Evolutionary conservation across 2,113 vertebrate species (phyloP).

Genomic region (Pantherophis guttatus): DNA sequence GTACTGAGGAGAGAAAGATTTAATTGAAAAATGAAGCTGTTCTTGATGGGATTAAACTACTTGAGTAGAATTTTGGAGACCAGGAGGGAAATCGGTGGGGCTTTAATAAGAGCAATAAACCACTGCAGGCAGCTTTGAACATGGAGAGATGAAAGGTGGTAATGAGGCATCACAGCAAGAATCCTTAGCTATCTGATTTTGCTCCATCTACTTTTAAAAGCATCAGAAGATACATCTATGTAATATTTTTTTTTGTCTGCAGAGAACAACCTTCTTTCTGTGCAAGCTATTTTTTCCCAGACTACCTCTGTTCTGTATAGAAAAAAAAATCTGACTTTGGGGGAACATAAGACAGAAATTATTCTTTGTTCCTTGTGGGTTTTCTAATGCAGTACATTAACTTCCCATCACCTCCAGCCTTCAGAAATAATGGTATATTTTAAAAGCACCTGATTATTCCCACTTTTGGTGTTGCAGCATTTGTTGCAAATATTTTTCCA

Average conservation of each 20-base stretch:
- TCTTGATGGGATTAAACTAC: background rate
- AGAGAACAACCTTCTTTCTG: slow-evolving; percentile 39
- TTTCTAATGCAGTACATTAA: background rate
- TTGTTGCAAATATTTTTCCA: background rate
- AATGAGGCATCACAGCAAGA: background rate
- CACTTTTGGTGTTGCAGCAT: no score
- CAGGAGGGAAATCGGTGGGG: slow-evolving; percentile 9
- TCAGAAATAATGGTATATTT: background rate
- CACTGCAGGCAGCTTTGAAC: background rate
- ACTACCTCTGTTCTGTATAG: slow-evolving; percentile 69
- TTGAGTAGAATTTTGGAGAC: background rate
- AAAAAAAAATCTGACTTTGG: slow-evolving; percentile 66
- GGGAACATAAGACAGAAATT: background rate
- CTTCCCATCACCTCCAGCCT: background rate
- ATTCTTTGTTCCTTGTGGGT: background rate
- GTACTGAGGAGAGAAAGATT: background rate
- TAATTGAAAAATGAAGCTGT: background rate
- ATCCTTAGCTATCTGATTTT: background rate
- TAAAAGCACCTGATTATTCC: background rate
- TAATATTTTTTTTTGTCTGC: background rate
- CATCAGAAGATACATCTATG: background rate
- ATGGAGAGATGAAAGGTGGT: background rate
- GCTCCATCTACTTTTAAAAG: background rate
- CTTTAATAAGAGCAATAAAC: background rate
- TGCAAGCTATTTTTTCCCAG: slow-evolving; percentile 57